Conservation (phyloP, 2,113 vertebrate species). For the Apodemus speciosus region DNA sequence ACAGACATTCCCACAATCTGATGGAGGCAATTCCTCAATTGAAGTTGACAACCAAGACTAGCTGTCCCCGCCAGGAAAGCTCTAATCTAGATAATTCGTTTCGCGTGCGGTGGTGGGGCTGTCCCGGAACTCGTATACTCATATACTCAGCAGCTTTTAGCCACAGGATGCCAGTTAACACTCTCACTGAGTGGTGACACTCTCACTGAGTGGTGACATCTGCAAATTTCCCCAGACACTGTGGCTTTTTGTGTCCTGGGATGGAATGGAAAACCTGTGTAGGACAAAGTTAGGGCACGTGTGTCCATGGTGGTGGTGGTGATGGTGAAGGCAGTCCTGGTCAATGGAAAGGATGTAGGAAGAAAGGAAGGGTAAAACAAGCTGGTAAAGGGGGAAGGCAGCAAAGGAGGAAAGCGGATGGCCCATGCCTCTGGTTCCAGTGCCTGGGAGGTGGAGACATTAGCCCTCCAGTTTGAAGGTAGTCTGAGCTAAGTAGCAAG, state of each 20-base stretch:
- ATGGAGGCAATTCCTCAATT: not conserved
- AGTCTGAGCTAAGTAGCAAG: not conserved
- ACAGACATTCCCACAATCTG: not conserved
- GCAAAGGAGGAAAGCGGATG: not conserved
- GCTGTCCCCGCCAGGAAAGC: not conserved
- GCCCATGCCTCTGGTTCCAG: not conserved
- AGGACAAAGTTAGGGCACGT: not conserved
- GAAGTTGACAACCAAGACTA: not conserved
- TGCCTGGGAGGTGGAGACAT: not conserved
- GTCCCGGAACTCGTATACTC: not conserved
- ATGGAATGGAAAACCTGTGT: not conserved
- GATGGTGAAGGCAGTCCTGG: not conserved
- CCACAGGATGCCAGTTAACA: not conserved
- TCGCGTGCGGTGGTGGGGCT: not conserved
- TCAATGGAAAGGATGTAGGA: not conserved
- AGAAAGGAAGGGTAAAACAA: not conserved
- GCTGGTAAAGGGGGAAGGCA: not conserved
- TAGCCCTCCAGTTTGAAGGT: not conserved
- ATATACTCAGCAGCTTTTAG: slow-evolving; percentile 2
- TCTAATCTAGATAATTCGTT: not conserved
- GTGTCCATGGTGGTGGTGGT: not conserved
- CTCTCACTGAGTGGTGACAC: not conserved
- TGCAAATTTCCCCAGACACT: not conserved
- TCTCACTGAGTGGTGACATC: not conserved
- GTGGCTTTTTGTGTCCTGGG: not conserved